Percentiles rank a stretch among this genome's conserved stretches.
phyloP scores from a whole-genome alignment of 2,888 invertebrate genomes.

The Icerya purchasi region DNA sequence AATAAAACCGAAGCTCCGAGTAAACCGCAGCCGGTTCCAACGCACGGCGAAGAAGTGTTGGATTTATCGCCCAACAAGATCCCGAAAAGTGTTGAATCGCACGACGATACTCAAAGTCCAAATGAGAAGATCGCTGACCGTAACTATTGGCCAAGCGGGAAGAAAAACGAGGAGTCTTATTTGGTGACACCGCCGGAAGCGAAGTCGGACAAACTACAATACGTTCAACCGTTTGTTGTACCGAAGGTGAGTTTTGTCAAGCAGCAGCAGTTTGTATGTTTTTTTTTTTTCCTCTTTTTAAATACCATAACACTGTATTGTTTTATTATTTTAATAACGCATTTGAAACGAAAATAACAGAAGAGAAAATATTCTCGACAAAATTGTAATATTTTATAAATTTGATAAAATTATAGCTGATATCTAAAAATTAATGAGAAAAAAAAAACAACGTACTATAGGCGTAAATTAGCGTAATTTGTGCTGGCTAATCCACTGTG shows the following conservation, averaged over 20 bases:
- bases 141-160: constrained; percentile 5
- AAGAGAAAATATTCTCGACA: too few species aligned
- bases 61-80: constrained; percentile 12
- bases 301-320: too few species aligned
- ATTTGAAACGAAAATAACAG: too few species aligned
- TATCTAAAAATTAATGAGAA: too few species aligned
- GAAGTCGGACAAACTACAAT: not conserved
- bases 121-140: constrained; percentile 6
- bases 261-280: too few species aligned
- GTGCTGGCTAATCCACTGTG: too few species aligned
- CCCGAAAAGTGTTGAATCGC: constrained; percentile 2
- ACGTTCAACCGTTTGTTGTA: not conserved
- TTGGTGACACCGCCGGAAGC: too few species aligned
- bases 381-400: too few species aligned
- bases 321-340: too few species aligned
- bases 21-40: not conserved
- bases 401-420: too few species aligned
- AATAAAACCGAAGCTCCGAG: not conserved
- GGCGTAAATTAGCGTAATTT: too few species aligned
- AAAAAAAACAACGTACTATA: too few species aligned
- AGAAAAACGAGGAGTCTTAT: constrained; percentile 3
- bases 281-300: not conserved
- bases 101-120: not conserved
- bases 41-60: constrained; percentile 7
- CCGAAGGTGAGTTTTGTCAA: not conserved